Evolutionary conservation across 1,140 invertebrate species (phyloP), one percentile per base, ranked within the genome.

Genomic region (Trinorchestia longiramus): DNA sequence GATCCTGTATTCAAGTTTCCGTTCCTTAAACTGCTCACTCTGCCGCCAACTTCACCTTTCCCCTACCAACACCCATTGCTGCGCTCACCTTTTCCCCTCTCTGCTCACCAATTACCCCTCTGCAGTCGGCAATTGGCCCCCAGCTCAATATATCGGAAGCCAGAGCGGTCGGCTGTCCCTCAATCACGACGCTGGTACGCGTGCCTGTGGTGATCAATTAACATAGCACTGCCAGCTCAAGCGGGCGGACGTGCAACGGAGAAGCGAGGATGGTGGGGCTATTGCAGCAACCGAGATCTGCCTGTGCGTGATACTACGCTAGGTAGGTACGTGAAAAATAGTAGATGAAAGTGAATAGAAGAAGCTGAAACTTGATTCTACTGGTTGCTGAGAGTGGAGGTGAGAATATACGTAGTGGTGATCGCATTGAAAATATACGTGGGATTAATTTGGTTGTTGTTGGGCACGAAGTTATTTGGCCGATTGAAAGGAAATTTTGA

Each of bases 71-170:
- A 77, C 62, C 88, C 88, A 42, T 17, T 90, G n/a, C n/a, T 90
- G n/a, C 43, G 88, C 41, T 90, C 88, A 90, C 88, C 88, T 90
- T 90, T 90, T 42, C 88, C 88, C 88, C 88, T 90, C 88, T 40
- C 8, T 43, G 43, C 88, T 90, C 88, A 42, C 88, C 88, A 90
- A 90, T 90, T 90, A 90, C 88, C 88, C 88, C 43, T 90, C 88
- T 90, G 41, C 43, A 43, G 43, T 8, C 88, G 36, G n/a, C 88
- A 90, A 90, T 90, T 90, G 88, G 41, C 88, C 88, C 88, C 43
- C 88, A 90, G 88, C 88, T 90, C 88, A 90, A 90, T 90, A 90
- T 90, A 90, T 90, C 43, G 88, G 88, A 77, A 77, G 62, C 28
- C 62, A 53, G 62, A 77, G 62, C 62, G 62, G 62, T 1, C 88